Evolutionary conservation across 2,113 vertebrate species (phyloP).

Genomic region (Platichthys flesus): DNA sequence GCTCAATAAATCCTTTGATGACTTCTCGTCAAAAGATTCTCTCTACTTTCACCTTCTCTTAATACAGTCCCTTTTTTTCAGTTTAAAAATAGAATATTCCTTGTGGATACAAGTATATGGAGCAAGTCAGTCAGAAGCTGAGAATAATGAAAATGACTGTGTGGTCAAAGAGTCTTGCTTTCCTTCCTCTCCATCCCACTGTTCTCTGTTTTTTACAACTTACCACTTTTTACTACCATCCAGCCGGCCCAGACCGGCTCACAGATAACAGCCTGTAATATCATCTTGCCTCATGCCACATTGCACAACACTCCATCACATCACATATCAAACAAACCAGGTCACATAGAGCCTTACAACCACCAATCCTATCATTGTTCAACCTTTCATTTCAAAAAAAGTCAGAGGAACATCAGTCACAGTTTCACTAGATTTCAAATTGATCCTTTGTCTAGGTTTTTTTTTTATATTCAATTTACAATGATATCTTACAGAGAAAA

Average conservation of each 20-base stretch:
- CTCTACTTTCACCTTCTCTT: slow-evolving; percentile 11
- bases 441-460: no score
- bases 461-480: no score
- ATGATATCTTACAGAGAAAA: no score
- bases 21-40: not conserved
- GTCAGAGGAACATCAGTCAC: no score
- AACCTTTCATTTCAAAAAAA: no score
- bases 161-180: not conserved
- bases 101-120: slow-evolving; percentile 34
- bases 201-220: not conserved
- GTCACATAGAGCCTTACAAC: not conserved
- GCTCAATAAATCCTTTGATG: not conserved
- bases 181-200: no score
- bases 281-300: not conserved
- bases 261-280: not conserved
- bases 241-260: not conserved
- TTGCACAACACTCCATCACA: not conserved
- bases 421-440: no score
- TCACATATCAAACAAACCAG: not conserved
- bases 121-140: slow-evolving; percentile 6
- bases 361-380: no score
- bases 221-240: no score
- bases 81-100: slow-evolving; percentile 39
- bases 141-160: slow-evolving; percentile 9
- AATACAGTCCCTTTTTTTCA: slow-evolving; percentile 19